These are phyloP conservation scores for Cosmorhoe ocellata DNA, from an alignment of 2,888 invertebrate genomes.

Conservation along the genomic window DNA sequence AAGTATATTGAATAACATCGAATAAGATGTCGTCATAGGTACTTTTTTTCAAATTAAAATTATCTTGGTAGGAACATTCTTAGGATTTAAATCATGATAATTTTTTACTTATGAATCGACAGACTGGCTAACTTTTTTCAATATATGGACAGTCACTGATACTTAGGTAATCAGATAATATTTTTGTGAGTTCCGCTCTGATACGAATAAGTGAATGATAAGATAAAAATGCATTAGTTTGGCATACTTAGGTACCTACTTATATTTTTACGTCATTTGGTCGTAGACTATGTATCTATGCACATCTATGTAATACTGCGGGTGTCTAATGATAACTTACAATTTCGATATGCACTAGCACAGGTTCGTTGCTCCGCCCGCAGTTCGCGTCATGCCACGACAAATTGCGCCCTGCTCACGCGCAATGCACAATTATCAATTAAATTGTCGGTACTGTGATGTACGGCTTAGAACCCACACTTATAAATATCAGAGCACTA, in stretches of 20 bases:
- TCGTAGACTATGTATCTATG: no score
- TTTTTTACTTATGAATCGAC: slow-evolving; percentile 6
- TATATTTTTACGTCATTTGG: no score
- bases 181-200: slow-evolving; percentile 23
- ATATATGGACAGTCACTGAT: slow-evolving; percentile 5
- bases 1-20: no score
- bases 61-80: no score
- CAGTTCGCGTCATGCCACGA: slow-evolving; percentile 33
- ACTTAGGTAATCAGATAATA: slow-evolving; percentile 25
- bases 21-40: no score
- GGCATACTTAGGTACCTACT: not conserved
- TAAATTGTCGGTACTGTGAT: slow-evolving; percentile 51
- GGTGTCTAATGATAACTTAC: not conserved
- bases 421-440: slow-evolving; percentile 46
- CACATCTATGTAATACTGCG: no score
- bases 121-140: slow-evolving; percentile 5
- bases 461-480: slow-evolving; percentile 29
- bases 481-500: slow-evolving; percentile 30
- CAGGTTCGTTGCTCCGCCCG: slow-evolving; percentile 18
- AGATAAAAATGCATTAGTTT: slow-evolving; percentile 19
- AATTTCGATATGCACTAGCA: not conserved
- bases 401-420: slow-evolving; percentile 37
- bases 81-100: no score
- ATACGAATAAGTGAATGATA: slow-evolving; percentile 27
- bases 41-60: no score